These are phyloP conservation scores for Cyclura pinguis DNA, from an alignment of 2,797 vertebrate genomes.

Conservation along the genomic window DNA sequence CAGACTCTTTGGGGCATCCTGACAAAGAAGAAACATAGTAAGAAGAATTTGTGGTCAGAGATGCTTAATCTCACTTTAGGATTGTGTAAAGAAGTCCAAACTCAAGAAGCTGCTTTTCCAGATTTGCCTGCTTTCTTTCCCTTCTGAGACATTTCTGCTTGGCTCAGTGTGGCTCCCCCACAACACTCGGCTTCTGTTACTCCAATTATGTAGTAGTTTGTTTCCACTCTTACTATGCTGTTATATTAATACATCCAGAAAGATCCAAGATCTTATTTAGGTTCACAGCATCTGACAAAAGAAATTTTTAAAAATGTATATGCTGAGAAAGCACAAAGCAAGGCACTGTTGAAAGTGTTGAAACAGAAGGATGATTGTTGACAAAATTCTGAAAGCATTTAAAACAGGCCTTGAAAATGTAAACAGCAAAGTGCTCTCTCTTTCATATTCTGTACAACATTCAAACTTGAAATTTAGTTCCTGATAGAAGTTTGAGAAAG, in stretches of 20 bases:
- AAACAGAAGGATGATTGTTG: background rate
- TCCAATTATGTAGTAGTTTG: background rate
- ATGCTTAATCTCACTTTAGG: background rate
- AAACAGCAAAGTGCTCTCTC: conserved; percentile 1
- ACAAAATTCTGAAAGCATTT: conserved; percentile 32
- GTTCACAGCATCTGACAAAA: conserved; percentile 14
- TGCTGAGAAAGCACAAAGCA: conserved; percentile 10
- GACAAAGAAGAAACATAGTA: background rate
- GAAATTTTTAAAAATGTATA: conserved; percentile 9
- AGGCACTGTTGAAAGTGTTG: conserved; percentile 37
- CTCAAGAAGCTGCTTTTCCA: conserved; percentile 10
- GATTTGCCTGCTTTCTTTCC: conserved; percentile 6
- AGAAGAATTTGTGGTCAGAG: background rate
- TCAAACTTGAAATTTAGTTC: conserved; percentile 8
- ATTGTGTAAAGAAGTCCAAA: conserved; percentile 4
- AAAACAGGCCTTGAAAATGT: background rate
- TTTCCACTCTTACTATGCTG: conserved; percentile 14
- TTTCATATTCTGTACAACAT: conserved; percentile 27
- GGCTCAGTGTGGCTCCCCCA: background rate
- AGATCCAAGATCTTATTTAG: background rate
- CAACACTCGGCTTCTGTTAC: background rate
- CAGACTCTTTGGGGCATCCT: background rate
- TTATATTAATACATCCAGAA: background rate
- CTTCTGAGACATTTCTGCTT: background rate
- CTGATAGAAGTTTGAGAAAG: background rate